Base-by-base conservation (phyloP, 1,140 invertebrate species). In the Penaeus japonicus region DNA sequence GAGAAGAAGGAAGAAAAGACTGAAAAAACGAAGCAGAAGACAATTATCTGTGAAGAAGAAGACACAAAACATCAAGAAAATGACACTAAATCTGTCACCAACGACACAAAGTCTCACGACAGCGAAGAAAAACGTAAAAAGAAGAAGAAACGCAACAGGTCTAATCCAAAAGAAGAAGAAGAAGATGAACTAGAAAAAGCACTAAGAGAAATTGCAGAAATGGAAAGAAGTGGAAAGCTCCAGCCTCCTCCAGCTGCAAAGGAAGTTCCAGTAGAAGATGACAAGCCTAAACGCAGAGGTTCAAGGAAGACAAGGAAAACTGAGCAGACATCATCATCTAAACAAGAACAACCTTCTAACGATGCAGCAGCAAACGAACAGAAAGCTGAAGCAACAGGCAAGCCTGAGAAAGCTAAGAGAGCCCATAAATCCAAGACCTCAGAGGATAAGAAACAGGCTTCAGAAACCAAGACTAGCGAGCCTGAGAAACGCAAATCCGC, bases 181-280 rank as follows among this genome's bases (percentile, higher is more conserved):
- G 93, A 93, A 80, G 94, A 95, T 91, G 94, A 95, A 90, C 94
- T 95, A 90, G 94, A 95, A 90, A 94, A 94, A 91, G 94, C 94
- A 83, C 91, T 94, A 22, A 93, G 93, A 91, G 94, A 94, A 91
- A 94, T 94, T 70, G 93, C 93, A 73, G 91, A 92, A 86, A 93
- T 94, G 93, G 93, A 93, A 87, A 93, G 93, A 83, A 92, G 92
- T 59, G 91, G 90, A 53, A 90, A 90, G 55, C 84, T 89, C 27
- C 88, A 89, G 54, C 77, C 87, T n/a, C 59, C 59, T 70, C 27
- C 82, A 22, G 30, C 80, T 53, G 30, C 54, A n/a, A 89, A 85
- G 55, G 30, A 27, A 47, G 17, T 39, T 24, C 22, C 55, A 30
- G 39, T 70, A 18, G 87, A 89, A 10, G 87, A 89, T 32, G 87